These are phyloP conservation scores for Psophia crepitans DNA, from an alignment of 2,113 vertebrate species.

Conservation along the genomic window DNA sequence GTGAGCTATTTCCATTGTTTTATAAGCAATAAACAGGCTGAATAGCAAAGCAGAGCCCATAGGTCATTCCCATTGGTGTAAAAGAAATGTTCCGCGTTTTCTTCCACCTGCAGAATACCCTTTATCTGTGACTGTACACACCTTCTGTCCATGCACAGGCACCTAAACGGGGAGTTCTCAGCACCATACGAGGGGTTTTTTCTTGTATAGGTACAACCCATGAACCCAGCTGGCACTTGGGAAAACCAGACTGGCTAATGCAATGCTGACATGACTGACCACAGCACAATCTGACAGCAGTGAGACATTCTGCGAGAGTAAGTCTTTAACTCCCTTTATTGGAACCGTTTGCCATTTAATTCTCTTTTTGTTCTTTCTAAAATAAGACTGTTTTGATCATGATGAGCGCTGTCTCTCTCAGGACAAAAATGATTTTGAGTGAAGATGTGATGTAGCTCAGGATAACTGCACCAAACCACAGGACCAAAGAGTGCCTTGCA, in stretches of 20 bases:
- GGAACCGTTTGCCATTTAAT: not conserved
- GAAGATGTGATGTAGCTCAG: not conserved
- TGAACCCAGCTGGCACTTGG: not conserved
- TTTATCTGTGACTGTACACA: not conserved
- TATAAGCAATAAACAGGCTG: conserved; percentile 25
- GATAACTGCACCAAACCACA: not conserved
- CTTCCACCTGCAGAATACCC: not conserved
- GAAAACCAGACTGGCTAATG: not conserved
- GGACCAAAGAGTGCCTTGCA: not conserved
- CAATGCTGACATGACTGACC: not conserved
- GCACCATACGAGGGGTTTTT: not conserved
- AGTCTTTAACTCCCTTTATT: not conserved
- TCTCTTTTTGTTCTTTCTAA: not conserved
- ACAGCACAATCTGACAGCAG: not conserved
- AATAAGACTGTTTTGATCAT: not conserved
- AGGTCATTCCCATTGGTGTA: not conserved
- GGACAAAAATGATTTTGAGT: not conserved
- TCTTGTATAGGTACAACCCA: not conserved
- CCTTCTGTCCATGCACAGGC: not conserved
- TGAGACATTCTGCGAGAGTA: not conserved
- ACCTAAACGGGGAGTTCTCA: not conserved
- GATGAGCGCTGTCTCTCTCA: not conserved
- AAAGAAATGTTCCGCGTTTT: not conserved
- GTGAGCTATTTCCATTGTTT: conserved; percentile 43
- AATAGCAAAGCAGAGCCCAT: conserved; percentile 3